Evolutionary conservation across 2,888 invertebrate genomes (phyloP), one percentile per base, ranked within the genome.

Genomic region (Ectemnius cavifrons): DNA sequence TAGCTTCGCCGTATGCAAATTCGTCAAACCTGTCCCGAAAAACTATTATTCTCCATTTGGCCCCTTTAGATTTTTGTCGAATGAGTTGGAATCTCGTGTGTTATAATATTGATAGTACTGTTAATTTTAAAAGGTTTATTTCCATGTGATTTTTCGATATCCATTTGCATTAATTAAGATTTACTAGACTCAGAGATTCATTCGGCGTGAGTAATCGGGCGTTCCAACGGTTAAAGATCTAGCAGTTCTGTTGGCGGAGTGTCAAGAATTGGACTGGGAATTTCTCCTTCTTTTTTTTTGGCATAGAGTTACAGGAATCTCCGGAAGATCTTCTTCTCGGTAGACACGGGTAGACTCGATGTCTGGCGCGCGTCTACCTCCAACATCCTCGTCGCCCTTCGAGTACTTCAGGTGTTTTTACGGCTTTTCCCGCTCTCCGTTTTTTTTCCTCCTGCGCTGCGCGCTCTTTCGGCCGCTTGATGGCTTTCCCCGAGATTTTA

Each of bases 281-380:
- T 52, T 52, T 52, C 52, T 52, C 37, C 1, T 28, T 11, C 13
- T 11, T 46, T 57, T 47, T 63, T 47, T 63, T 45, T 57, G 16
- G 49, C 59, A 18, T 61, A 60, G 23, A 45, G 23, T 20, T 1
- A 52, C n/a, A 16, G 65, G 57, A 65, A 58, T 65, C 63, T 62
- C 45, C 49, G 16, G 23, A 28, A 46, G 69, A 20, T 46, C 67
- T 71, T 65, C 60, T 47, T 27, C 37, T 49, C 16, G 57, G 63
- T 56, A 75, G 75, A 37, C 6, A 11, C 6, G 37, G 23, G 37
- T 37, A 37, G 37, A 73, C 67, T 67, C 63, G 63, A 63, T 72
- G 83, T 83, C 83, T 83, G 75, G 75, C 77, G 80, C 75, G 75
- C 82, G 83, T 83, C 83, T 83, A 67, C 76, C 71, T 64, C 56